Base-by-base conservation (phyloP, 2,113 vertebrate genomes). In the Bambusicola thoracicus region DNA sequence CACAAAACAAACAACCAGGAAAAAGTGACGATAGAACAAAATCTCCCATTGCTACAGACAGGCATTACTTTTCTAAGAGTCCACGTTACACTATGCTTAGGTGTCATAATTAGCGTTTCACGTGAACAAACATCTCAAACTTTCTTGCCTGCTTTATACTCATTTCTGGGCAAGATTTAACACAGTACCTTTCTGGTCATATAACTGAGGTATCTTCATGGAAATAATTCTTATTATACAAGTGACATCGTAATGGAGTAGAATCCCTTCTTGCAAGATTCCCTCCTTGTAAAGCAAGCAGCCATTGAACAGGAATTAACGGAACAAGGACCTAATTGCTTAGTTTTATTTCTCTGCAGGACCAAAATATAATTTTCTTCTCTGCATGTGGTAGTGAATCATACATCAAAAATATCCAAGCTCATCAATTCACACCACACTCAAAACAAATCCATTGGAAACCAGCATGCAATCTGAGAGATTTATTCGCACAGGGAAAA, bases 391-490 rank as follows among this genome's bases (percentile, higher is more conserved):
- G 94, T 96, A 93, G 85, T 95, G 96, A 97, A 95, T 96, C 96
- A 96, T 95, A 97, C 90, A 95, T 94, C 95, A 96, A 95, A 97
- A 95, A 96, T 95, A 96, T 74, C 91, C 85, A 74, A 85, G 89
- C 89, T 95, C 95, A 94, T 94, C 89, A 91, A 69, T 90, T 91
- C 90, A 88, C 68, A 94, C 85, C 56, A 72, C 16, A 81, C 48
- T 93, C 93, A 75, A 66, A 97, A 91, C 91, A 93, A 93, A 91
- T 87, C 91, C 81, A 92, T 79, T 72, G 81, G 87, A 96, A 95
- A 86, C 40, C 85, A 91, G 85, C 76, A 82, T n/a, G 38, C 34
- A 70, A 40, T 83, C 82, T 46, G 68, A 94, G 70, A 89, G 73
- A 81, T 81, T 90, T 81, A 81, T 41, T 51, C 56, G 69, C 15